A percentile compares a stretch with the other conserved stretches of the same genome.
These are phyloP conservation scores for Chelonus formosanus DNA, from an alignment of 2,888 invertebrate genomes.

Conservation along the genomic window DNA sequence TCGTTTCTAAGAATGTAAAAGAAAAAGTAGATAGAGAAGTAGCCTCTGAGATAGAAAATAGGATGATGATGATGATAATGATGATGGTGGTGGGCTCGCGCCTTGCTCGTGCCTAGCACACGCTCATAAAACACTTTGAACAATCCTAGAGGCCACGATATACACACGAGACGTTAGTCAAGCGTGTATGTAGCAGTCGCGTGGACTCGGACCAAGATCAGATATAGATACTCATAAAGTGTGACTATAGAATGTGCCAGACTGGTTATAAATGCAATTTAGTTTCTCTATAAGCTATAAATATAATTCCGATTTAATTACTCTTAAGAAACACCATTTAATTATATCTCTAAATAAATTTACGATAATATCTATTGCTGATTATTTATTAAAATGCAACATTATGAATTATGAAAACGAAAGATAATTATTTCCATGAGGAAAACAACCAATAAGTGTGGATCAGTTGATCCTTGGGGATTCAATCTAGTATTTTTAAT, in stretches of 20 bases:
- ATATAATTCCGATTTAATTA: neutral
- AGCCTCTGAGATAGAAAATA: slow-evolving; percentile 22
- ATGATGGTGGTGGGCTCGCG: slow-evolving; percentile 51
- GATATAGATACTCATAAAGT: slow-evolving; percentile 9
- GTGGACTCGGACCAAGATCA: slow-evolving; percentile 18
- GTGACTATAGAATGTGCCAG: neutral
- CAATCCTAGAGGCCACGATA: slow-evolving; percentile 26
- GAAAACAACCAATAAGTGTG: too few relatives aligned
- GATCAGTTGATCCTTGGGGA: too few relatives aligned
- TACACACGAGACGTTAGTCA: slow-evolving; percentile 26
- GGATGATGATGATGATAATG: slow-evolving; percentile 39
- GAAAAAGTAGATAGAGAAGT: slow-evolving; percentile 12
- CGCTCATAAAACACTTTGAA: slow-evolving; percentile 40
- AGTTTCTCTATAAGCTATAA: slow-evolving; percentile 2
- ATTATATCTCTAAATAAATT: too few relatives aligned
- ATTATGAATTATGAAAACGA: neutral
- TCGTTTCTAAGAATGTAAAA: slow-evolving; percentile 30
- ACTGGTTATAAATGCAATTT: slow-evolving; percentile 17
- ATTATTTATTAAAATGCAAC: neutral
- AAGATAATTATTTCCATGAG: neutral
- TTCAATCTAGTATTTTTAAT: neutral
- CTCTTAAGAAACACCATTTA: too few relatives aligned
- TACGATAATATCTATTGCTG: too few relatives aligned
- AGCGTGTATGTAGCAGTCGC: slow-evolving; percentile 26
- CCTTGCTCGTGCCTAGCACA: slow-evolving; percentile 48